Evolutionary conservation across 2,113 vertebrate species (phyloP).

Genomic region (Panurus biarmicus): DNA sequence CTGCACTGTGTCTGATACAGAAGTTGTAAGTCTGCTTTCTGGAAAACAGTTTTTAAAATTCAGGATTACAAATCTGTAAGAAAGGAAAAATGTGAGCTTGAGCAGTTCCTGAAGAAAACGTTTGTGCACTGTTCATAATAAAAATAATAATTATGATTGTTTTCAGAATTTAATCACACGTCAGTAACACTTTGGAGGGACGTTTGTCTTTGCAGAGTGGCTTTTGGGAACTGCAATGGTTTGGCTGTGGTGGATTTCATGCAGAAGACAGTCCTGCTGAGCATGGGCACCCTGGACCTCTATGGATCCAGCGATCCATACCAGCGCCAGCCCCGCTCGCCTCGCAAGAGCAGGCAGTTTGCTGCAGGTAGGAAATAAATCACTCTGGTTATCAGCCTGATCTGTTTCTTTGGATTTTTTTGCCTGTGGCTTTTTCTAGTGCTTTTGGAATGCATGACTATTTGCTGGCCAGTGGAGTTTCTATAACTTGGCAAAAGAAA

Average conservation of each 20-base stretch:
- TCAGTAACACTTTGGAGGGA: background rate
- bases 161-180: background rate
- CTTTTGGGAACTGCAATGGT: constrained; percentile 92
- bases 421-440: constrained; percentile 57
- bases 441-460: constrained; percentile 58
- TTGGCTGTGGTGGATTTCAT: constrained; percentile 93
- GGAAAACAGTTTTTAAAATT: background rate
- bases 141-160: background rate
- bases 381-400: background rate
- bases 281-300: constrained; percentile 88
- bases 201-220: constrained; percentile 74
- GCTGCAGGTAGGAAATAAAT: constrained; percentile 83
- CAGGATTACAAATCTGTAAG: background rate
- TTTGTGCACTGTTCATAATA: background rate
- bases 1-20: background rate
- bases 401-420: background rate
- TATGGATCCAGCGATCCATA: constrained; percentile 89
- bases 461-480: constrained; percentile 24
- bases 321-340: constrained; percentile 90
- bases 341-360: constrained; percentile 92
- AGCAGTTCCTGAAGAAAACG: background rate
- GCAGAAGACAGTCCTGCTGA: constrained; percentile 90
- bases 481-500: background rate
- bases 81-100: background rate
- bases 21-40: background rate